Evolutionary conservation across 1,140 invertebrate species (phyloP), one percentile per base, ranked within the genome.

Genomic region (Vollenhovia emeryi): DNA sequence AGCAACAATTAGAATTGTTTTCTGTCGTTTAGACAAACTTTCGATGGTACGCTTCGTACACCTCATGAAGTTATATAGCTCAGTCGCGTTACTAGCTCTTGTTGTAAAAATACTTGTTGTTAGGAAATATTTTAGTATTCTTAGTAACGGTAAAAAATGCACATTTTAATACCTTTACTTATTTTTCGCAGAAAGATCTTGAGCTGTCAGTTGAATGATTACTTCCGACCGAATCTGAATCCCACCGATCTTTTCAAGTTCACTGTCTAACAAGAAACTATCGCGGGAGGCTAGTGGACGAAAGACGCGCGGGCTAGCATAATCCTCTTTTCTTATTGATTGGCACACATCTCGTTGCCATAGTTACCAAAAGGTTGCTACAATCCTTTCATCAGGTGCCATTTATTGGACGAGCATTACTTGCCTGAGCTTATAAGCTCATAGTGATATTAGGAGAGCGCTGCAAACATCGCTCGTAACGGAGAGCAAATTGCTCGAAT

Each of bases 351-450:
- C 33, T 62, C 45, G 62, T 79, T 79, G 76, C 62, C 33, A 50
- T 79, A 36, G 76, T 79, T 79, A 68, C 76, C 76, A 68, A 79
- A 79, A 79, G 76, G 76, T 79, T 79, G 60, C 62, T 79, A 79
- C 60, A 79, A 79, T 79, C 76, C 76, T 79, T 68, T 79, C 76
- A 68, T 52, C 62, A 79, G 45, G 30, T 68, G 33, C 45, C 48
- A 79, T 79, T 79, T 79, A 79, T 79, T 68, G 62, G 45, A 66
- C 62, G 18, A 79, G 64, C 62, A 68, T 79, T 79, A 68, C 30
- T 64, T 21, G 33, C 33, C n/a, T 79, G 60, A 79, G 60, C 62
- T 79, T 21, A 36, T 68, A 68, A 68, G 76, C 60, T 79, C 50
- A 40, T 60, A 43, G 43, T 48, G 60, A 68, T 79, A 68, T 40